phyloP scores from a whole-genome alignment of 2,888 invertebrate genomes.

The Folsomia manolachei region DNA sequence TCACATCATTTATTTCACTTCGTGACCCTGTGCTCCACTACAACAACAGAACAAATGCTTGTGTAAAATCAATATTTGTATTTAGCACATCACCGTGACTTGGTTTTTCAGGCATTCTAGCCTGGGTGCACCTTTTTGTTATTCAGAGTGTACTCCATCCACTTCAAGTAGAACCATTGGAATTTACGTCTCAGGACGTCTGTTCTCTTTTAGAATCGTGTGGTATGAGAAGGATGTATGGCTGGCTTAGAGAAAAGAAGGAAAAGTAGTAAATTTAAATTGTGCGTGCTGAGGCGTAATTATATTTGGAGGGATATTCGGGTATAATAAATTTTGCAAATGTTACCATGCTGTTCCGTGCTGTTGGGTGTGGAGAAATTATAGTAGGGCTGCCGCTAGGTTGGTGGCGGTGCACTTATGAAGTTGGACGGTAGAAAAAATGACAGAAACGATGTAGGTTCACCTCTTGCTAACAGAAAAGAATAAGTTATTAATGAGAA shows the following conservation, averaged over 20 bases:
- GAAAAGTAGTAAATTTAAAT: slow-evolving; percentile 15
- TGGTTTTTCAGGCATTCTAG: neutral
- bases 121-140: too few relatives aligned
- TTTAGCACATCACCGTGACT: neutral
- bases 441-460: slow-evolving; percentile 10
- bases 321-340: slow-evolving; percentile 14
- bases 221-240: neutral
- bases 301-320: slow-evolving; percentile 12
- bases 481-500: slow-evolving; percentile 12
- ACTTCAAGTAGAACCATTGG: neutral
- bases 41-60: too few relatives aligned
- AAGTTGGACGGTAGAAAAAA: neutral
- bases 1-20: neutral
- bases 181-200: neutral
- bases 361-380: too few relatives aligned
- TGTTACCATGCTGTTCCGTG: neutral
- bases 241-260: too few relatives aligned
- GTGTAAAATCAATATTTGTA: neutral
- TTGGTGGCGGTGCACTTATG: neutral
- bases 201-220: neutral
- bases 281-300: slow-evolving; percentile 18
- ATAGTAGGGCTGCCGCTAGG: too few relatives aligned
- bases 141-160: neutral
- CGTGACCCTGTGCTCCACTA: neutral
- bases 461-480: neutral